Evolutionary conservation across 2,113 vertebrate genomes (phyloP).

Genomic region (Laterallus jamaicensis): DNA sequence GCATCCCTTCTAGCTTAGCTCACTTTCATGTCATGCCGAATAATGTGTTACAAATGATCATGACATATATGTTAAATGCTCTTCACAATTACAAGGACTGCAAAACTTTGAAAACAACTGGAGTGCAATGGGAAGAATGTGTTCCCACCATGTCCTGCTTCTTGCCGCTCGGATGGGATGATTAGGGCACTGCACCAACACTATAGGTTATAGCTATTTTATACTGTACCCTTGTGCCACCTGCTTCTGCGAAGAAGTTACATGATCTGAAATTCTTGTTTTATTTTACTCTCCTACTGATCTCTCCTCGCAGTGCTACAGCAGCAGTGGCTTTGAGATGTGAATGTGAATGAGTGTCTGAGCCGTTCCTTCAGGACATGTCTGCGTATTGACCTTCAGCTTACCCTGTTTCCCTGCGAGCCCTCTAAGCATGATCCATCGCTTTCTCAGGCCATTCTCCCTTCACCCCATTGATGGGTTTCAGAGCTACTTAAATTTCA

Average conservation of each 20-base stretch:
- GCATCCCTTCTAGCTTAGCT: background rate
- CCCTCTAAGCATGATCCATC: conserved; percentile 82
- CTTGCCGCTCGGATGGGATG: background rate
- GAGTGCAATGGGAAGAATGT: background rate
- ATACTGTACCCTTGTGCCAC: background rate
- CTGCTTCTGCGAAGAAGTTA: conserved; percentile 28
- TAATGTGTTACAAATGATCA: background rate
- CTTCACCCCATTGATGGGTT: conserved; percentile 81
- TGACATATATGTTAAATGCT: background rate
- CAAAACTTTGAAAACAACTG: background rate
- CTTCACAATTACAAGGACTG: background rate
- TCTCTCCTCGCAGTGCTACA: conserved; percentile 45
- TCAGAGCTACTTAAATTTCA: conserved; percentile 83
- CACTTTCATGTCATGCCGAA: background rate
- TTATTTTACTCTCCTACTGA: conserved; percentile 49
- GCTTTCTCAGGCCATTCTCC: conserved; percentile 80
- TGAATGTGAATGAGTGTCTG: conserved; percentile 76
- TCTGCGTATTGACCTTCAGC: conserved; percentile 80
- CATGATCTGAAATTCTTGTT: conserved; percentile 44
- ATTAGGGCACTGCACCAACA: background rate
- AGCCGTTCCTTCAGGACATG: conserved; percentile 65
- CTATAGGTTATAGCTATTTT: background rate
- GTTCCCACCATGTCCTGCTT: background rate
- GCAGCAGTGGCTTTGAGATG: conserved; percentile 70
- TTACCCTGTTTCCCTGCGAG: conserved; percentile 72